A percentile compares a stretch with the other conserved stretches of the same genome.
Evolutionary conservation across 2,888 invertebrate genomes (phyloP).

Genomic region (Formica aserva): DNA sequence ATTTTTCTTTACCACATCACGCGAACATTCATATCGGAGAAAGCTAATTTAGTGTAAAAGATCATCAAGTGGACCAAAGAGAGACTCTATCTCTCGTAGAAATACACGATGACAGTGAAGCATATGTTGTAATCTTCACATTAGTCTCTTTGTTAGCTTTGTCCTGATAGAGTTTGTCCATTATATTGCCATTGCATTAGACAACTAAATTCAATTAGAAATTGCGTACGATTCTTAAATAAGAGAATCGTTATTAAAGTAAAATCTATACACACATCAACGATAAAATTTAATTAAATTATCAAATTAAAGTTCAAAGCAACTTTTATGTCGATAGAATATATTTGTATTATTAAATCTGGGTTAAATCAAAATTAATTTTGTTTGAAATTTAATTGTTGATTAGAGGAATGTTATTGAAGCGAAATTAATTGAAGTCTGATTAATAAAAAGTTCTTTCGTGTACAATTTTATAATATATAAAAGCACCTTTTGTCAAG

Average conservation of each 20-base stretch:
- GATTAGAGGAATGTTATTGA: not conserved
- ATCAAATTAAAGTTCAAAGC: conserved; percentile 26
- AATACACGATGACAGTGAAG: not conserved
- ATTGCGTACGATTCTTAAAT: conserved; percentile 6
- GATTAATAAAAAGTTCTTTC: not conserved
- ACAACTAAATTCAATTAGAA: not conserved
- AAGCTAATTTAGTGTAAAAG: conserved; percentile 21
- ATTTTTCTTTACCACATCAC: conserved; percentile 5
- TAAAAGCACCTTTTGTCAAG: not conserved
- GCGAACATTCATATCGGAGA: conserved; percentile 11
- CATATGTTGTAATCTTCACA: not conserved
- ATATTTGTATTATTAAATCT: conserved; percentile 18
- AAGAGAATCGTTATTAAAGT: conserved; percentile 18
- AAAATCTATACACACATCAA: not conserved
- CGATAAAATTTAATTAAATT: not conserved
- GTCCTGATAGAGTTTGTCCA: not conserved
- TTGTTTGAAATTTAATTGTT: conserved; percentile 36
- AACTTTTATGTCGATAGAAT: not conserved
- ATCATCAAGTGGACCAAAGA: conserved; percentile 11
- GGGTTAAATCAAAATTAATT: not conserved
- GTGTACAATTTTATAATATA: not conserved
- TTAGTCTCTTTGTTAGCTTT: not conserved
- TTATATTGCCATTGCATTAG: not conserved
- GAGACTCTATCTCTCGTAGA: not conserved
- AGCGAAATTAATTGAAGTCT: conserved; percentile 7